Evolutionary conservation across 2,888 invertebrate species (phyloP).

Genomic region (Timandra comae): DNA sequence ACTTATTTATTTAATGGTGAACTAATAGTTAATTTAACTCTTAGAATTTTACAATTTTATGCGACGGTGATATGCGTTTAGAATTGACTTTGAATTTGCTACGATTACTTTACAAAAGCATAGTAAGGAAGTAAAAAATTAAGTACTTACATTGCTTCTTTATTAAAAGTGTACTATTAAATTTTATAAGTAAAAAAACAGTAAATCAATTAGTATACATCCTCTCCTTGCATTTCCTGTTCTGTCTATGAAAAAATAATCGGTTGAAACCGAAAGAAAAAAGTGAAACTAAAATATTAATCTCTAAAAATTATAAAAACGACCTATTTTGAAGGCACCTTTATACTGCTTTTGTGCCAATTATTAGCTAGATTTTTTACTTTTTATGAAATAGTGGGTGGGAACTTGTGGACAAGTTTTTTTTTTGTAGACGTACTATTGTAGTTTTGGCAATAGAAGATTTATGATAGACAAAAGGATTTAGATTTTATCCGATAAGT

Average conservation of each 20-base stretch:
- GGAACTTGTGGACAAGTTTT: constrained; percentile 44
- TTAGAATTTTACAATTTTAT: too few species aligned
- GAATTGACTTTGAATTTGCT: too few species aligned
- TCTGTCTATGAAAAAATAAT: constrained; percentile 50
- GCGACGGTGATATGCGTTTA: too few species aligned
- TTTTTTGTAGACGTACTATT: constrained; percentile 1
- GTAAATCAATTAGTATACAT: too few species aligned
- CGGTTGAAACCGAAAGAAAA: constrained; percentile 49
- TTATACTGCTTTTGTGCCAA: constrained; percentile 66
- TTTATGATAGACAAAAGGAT: constrained; percentile 3
- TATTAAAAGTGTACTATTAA: too few species aligned
- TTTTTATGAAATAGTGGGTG: constrained; percentile 47
- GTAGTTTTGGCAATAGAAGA: not conserved
- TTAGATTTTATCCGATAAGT: not conserved
- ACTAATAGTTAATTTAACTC: too few species aligned
- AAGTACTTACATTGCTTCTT: too few species aligned
- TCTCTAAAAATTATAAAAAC: constrained; percentile 59
- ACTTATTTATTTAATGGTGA: too few species aligned
- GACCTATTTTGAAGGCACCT: constrained; percentile 47
- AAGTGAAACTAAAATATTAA: constrained; percentile 60
- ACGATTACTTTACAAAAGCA: too few species aligned
- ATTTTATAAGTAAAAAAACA: too few species aligned
- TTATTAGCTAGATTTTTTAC: constrained; percentile 52
- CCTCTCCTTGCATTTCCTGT: constrained; percentile 35
- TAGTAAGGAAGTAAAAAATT: too few species aligned